Conservation (phyloP, 2,888 invertebrate species). For the Pseudococcus viburni region DNA sequence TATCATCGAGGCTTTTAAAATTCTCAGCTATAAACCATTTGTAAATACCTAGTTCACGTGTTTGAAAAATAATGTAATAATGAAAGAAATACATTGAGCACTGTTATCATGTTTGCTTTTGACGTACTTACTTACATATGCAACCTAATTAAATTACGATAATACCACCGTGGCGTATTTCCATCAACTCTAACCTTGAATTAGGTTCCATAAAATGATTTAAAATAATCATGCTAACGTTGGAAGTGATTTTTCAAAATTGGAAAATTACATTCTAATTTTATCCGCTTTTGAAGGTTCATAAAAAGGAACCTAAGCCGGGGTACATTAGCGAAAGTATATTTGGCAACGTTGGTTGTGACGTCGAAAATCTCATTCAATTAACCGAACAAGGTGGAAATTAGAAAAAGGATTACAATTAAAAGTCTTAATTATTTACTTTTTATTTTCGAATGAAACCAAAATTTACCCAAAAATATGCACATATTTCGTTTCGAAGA, state of each 20-base stretch:
- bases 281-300: background rate
- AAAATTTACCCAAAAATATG: too few relatives aligned
- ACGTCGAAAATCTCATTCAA: too few relatives aligned
- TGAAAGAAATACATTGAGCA: background rate
- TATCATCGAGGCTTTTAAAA: background rate
- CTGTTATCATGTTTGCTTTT: constrained; percentile 38
- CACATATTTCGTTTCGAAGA: too few relatives aligned
- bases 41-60: constrained; percentile 21
- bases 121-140: background rate
- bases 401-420: too few relatives aligned
- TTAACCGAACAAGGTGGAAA: too few relatives aligned
- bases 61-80: background rate
- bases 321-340: too few relatives aligned
- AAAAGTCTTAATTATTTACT: too few relatives aligned
- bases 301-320: too few relatives aligned
- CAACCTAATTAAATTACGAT: constrained; percentile 39
- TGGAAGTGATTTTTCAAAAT: background rate
- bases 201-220: constrained; percentile 48
- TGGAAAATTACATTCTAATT: background rate
- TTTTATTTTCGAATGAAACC: too few relatives aligned
- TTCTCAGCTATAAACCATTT: background rate
- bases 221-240: background rate
- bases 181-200: constrained; percentile 31
- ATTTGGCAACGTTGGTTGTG: too few relatives aligned
- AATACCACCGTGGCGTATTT: background rate